phyloP scores from a whole-genome alignment of 2,888 invertebrate genomes.

The Boloria euphrosyne region DNA sequence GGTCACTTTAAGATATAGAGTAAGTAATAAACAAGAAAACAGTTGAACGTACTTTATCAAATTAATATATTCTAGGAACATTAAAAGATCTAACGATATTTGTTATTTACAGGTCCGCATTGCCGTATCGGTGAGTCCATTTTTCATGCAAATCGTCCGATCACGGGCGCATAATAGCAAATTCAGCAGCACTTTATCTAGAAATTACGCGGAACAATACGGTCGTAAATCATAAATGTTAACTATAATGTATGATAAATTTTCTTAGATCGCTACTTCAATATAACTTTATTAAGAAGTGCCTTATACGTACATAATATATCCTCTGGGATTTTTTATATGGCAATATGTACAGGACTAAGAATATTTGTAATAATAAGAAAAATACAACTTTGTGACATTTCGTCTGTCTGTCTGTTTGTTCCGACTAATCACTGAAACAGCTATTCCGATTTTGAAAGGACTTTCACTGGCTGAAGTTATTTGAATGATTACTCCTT shows the following conservation, averaged over 20 bases:
- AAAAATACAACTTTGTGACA: too few relatives aligned
- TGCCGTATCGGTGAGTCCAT: constrained; percentile 29
- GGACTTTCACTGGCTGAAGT: too few relatives aligned
- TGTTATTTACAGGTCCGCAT: constrained; percentile 30
- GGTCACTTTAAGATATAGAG: neutral
- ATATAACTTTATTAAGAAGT: constrained; percentile 9
- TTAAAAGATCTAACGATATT: constrained; percentile 30
- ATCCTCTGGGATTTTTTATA: too few relatives aligned
- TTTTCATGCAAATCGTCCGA: constrained; percentile 31
- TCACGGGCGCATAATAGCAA: constrained; percentile 34
- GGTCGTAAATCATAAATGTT: constrained; percentile 35
- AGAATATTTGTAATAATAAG: too few relatives aligned
- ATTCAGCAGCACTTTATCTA: constrained; percentile 29
- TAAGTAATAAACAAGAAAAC: neutral
- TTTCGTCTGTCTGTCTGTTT: too few relatives aligned
- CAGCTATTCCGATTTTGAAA: too few relatives aligned
- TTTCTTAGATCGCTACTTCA: neutral
- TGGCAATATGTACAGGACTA: too few relatives aligned
- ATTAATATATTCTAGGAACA: constrained; percentile 18
- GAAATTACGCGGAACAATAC: constrained; percentile 39
- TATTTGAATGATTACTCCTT: too few relatives aligned
- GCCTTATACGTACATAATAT: too few relatives aligned
- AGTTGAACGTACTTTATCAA: constrained; percentile 1
- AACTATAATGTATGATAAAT: constrained; percentile 23
- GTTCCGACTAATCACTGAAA: too few relatives aligned